phyloP scores from a whole-genome alignment of 2,888 invertebrate species.

The Toxonevra muliebris region DNA sequence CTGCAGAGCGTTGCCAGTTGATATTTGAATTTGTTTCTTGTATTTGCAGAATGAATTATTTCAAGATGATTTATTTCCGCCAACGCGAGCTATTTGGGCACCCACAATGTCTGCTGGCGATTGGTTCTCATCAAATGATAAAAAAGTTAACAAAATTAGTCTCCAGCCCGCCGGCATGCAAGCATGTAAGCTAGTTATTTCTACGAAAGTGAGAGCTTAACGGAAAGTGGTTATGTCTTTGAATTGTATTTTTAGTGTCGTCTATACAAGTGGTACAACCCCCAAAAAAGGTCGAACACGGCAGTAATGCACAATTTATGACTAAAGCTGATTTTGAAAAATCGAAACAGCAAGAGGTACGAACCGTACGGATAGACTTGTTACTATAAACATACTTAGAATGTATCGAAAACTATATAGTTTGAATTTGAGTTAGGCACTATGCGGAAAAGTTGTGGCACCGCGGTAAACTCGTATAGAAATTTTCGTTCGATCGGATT shows the following conservation, averaged over 20 bases:
- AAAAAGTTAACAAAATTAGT: slow-evolving; percentile 72
- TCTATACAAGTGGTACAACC: slow-evolving; percentile 56
- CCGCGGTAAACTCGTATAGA: no score
- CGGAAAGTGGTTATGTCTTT: not conserved
- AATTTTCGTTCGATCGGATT: no score
- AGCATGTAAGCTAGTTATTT: slow-evolving; percentile 69
- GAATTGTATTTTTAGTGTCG: slow-evolving; percentile 51
- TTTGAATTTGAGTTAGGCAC: no score
- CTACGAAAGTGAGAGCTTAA: not conserved
- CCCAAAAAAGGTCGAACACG: slow-evolving; percentile 48
- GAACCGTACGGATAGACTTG: not conserved
- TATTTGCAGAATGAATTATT: slow-evolving; percentile 83
- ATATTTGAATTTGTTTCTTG: slow-evolving; percentile 8
- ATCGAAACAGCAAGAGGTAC: slow-evolving; percentile 68
- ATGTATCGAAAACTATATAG: no score
- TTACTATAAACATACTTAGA: no score
- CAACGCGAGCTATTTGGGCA: slow-evolving; percentile 88
- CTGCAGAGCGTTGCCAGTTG: not conserved
- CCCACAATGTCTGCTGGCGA: slow-evolving; percentile 77
- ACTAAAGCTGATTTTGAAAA: slow-evolving; percentile 63
- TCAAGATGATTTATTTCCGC: slow-evolving; percentile 97
- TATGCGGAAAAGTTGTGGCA: no score
- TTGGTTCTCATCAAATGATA: slow-evolving; percentile 80
- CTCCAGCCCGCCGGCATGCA: slow-evolving; percentile 91
- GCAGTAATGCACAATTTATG: slow-evolving; percentile 46